These are phyloP conservation scores for Cancer borealis DNA, from an alignment of 2,888 invertebrate species.

Conservation along the genomic window DNA sequence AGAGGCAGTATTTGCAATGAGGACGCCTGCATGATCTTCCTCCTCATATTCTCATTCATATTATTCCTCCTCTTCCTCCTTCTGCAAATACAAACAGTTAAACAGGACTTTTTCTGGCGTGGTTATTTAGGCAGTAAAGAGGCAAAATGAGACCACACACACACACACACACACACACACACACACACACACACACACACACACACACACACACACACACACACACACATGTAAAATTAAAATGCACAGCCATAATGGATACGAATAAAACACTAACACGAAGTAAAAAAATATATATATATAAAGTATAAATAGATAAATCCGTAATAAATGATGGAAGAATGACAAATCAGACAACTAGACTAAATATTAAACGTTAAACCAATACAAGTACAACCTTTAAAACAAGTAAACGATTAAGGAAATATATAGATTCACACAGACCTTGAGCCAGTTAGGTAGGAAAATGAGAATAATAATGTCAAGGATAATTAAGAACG, in stretches of 20 bases:
- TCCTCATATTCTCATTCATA: neutral
- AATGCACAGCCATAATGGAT: neutral
- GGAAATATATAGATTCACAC: too few relatives aligned
- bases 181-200: slow-evolving; percentile 4
- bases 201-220: slow-evolving; percentile 18
- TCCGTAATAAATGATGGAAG: too few relatives aligned
- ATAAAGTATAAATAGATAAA: neutral
- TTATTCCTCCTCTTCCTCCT: neutral
- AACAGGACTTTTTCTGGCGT: neutral
- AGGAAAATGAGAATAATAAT: too few relatives aligned
- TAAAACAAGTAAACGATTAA: too few relatives aligned
- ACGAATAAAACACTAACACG: neutral
- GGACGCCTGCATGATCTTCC: neutral
- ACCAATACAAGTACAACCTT: too few relatives aligned
- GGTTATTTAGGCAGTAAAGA: neutral
- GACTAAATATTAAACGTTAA: too few relatives aligned
- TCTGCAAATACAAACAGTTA: slow-evolving; percentile 6
- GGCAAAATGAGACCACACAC: neutral
- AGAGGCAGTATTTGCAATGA: neutral
- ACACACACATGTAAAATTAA: neutral
- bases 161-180: neutral
- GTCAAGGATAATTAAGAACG: too few relatives aligned
- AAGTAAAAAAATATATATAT: neutral
- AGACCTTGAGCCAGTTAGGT: too few relatives aligned
- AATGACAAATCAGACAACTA: too few relatives aligned